Evolutionary conservation across 2,113 vertebrate genomes (phyloP).

Genomic region (Alaudala cheleensis): DNA sequence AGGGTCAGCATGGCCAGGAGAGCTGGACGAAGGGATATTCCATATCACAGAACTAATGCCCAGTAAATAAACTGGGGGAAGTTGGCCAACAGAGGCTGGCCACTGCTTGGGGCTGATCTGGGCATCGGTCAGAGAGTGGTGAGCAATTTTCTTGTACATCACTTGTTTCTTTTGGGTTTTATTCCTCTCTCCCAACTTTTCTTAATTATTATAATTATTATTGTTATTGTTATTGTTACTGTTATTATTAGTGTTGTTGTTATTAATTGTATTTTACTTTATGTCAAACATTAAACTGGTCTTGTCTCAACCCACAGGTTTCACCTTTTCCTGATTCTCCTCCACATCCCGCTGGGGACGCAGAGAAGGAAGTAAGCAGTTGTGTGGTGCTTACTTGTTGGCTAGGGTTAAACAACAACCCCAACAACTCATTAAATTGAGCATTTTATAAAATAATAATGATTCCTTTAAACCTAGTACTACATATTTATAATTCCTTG

Average conservation of each 20-base stretch:
- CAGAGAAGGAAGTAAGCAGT: background rate
- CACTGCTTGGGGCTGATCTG: background rate
- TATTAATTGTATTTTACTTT: background rate
- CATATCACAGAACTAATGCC: background rate
- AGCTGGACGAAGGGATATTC: background rate
- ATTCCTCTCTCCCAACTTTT: background rate
- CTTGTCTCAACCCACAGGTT: background rate
- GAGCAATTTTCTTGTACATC: background rate
- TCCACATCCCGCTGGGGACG: background rate
- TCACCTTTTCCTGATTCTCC: background rate
- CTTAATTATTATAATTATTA: background rate
- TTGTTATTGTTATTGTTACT: fast-evolving
- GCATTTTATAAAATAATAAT: background rate
- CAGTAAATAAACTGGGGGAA: too few relatives aligned
- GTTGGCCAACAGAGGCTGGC: background rate
- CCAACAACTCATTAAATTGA: background rate
- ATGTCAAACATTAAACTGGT: background rate
- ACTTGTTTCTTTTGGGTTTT: background rate
- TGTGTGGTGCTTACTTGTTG: background rate
- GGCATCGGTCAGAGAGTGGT: fast-evolving
- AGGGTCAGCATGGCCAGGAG: background rate
- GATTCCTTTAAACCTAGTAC: background rate
- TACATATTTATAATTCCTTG: conserved; percentile 23
- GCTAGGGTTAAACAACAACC: background rate
- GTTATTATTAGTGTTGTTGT: background rate